A percentile compares a stretch with the other conserved stretches of the same genome.
These are phyloP conservation scores for Tinea trinotella DNA, from an alignment of 2,888 invertebrate genomes.

Conservation along the genomic window DNA sequence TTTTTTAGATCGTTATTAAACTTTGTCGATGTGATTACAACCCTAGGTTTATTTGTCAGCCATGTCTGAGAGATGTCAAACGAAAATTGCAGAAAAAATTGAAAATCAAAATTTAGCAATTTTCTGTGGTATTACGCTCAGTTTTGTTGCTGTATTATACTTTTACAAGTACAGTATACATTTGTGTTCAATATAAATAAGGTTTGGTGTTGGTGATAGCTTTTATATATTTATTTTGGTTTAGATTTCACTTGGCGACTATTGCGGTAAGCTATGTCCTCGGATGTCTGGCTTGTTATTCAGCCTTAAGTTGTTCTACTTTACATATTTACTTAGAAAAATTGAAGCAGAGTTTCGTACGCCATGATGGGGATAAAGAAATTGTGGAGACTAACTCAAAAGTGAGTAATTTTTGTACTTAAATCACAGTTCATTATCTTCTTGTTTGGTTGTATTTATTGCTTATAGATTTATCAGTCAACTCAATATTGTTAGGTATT, in stretches of 20 bases:
- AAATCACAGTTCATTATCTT: conserved; percentile 3
- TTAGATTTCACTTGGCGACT: conserved; percentile 61
- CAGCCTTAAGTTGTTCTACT: conserved; percentile 47
- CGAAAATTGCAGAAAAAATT: conserved; percentile 57
- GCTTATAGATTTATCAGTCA: too few relatives aligned
- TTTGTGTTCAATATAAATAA: not conserved
- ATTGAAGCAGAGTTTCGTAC: conserved; percentile 49
- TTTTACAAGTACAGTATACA: conserved; percentile 49
- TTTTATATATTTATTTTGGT: conserved; percentile 30
- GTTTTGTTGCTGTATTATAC: conserved; percentile 50
- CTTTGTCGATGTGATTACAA: too few relatives aligned
- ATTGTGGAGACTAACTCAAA: not conserved
- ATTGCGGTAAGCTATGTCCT: conserved; percentile 59
- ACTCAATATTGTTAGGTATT: not conserved
- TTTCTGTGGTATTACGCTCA: conserved; percentile 49
- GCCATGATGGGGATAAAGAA: not conserved
- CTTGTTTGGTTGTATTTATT: not conserved
- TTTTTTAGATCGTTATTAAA: too few relatives aligned
- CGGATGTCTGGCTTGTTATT: conserved; percentile 68
- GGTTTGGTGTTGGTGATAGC: not conserved
- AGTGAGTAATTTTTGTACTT: not conserved
- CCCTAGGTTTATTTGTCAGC: conserved; percentile 28
- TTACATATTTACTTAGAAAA: conserved; percentile 47
- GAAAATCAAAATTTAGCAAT: conserved; percentile 63
- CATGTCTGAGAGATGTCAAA: conserved; percentile 71